Percentiles rank a stretch among this genome's conserved stretches.
These are phyloP conservation scores for Pyrocoelia pectoralis DNA, from an alignment of 2,888 invertebrate species.

Conservation along the genomic window DNA sequence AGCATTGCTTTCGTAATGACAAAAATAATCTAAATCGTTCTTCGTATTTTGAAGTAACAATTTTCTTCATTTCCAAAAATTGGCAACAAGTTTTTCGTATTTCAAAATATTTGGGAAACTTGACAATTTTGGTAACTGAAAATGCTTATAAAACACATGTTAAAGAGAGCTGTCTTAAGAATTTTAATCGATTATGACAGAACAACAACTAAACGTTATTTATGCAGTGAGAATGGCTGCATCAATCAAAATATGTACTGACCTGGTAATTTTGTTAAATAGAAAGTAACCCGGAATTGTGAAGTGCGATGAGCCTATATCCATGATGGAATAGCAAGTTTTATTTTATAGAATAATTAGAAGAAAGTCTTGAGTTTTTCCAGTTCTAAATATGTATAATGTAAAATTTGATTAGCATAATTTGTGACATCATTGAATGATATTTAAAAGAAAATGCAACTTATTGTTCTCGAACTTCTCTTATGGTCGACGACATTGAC, in stretches of 20 bases:
- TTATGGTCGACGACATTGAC: slow-evolving; percentile 16
- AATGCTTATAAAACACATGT: too few species aligned
- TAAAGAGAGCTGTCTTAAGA: not conserved
- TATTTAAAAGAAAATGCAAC: not conserved
- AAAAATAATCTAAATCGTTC: too few species aligned
- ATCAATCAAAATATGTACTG: slow-evolving; percentile 25
- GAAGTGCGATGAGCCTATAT: not conserved
- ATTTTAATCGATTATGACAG: not conserved
- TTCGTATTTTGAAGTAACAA: too few species aligned
- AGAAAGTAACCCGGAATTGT: slow-evolving; percentile 28
- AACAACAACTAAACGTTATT: not conserved
- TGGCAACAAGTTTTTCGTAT: too few species aligned
- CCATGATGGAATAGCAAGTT: not conserved
- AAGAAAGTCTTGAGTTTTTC: not conserved
- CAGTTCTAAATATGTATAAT: not conserved
- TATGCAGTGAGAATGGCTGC: not conserved
- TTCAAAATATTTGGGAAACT: too few species aligned
- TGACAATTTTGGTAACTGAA: too few species aligned
- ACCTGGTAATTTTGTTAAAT: slow-evolving; percentile 29
- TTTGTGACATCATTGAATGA: too few species aligned
- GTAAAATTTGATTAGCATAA: not conserved
- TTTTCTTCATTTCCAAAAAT: too few species aligned
- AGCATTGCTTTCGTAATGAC: too few species aligned
- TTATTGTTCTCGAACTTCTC: not conserved
- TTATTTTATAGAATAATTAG: not conserved